Base-by-base conservation (phyloP, 1,140 invertebrate genomes). In the Diabrotica virgifera region DNA sequence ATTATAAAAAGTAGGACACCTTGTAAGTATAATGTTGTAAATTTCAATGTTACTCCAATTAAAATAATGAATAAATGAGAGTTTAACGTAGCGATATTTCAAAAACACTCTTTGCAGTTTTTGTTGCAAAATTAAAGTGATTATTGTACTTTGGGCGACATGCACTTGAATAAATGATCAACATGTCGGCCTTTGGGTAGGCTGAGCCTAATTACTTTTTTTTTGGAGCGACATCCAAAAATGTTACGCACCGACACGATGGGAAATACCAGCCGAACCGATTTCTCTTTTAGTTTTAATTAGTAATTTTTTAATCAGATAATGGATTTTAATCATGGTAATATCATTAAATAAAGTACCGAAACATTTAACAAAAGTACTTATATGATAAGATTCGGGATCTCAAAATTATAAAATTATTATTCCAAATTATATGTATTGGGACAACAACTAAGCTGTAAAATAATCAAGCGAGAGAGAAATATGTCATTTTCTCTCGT, bases 121-220 rank as follows among this genome's bases (percentile, higher is more conserved):
- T 24, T 24, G 24, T 8, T n/a, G 40, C 40, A 46, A 46, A 46
- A 46, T 46, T 46, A 46, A 46, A n/a, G 40, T 46, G 40, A 46
- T 46, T 46, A 46, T n/a, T 46, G 3, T n/a, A 10, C 40, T 46
- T 46, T 46, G 40, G n/a, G 40, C 40, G 40, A 46, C 40, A 46
- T 46, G n/a, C n/a, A 10, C 40, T 46, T 46, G 40, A 46, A 46
- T 46, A 46, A 46, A 46, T 46, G n/a, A 46, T 46, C 40, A 46
- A 46, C 40, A 46, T 46, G 40, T 46, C 40, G 40, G n/a, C 40
- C 40, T 46, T 46, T 46, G 40, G 40, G 40, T 46, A 46, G 40
- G 8, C 40, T 46, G 40, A 10, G 5, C 2, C 8, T 8, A 46
- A 46, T 46, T 46, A 46, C 40, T 46, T 46, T 46, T 46, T 46